Evolutionary conservation across 2,797 vertebrate genomes (phyloP).

Genomic region (Acipenser transmontanus): DNA sequence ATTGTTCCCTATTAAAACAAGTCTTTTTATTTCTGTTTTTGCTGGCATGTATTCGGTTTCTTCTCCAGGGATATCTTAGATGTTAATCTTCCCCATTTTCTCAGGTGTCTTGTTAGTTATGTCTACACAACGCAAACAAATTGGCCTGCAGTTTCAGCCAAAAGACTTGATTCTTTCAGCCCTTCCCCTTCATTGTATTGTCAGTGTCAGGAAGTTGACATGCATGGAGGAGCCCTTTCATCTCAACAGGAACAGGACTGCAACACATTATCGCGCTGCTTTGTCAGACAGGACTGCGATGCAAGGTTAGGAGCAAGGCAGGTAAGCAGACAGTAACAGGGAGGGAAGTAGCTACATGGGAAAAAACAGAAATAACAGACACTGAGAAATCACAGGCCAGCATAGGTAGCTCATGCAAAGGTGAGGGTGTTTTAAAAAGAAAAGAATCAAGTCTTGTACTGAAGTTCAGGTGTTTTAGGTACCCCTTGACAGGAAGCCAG

Average conservation of each 20-base stretch:
- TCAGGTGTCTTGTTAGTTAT: conserved; percentile 5
- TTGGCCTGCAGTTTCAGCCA: conserved; percentile 7
- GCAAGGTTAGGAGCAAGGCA: conserved; percentile 12
- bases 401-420: conserved; percentile 17
- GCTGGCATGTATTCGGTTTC: background rate
- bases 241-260: conserved; percentile 37
- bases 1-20: too few species aligned
- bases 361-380: conserved; percentile 27
- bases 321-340: background rate
- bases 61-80: background rate
- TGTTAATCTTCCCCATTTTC: background rate
- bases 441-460: conserved; percentile 51
- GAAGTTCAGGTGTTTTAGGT: background rate
- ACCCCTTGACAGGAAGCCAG: too few species aligned
- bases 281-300: conserved; percentile 15
- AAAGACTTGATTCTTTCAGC: conserved; percentile 52
- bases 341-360: conserved; percentile 8
- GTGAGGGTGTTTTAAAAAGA: conserved; percentile 17
- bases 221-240: conserved; percentile 33
- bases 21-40: too few species aligned
- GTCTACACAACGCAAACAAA: conserved; percentile 6
- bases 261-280: conserved; percentile 29
- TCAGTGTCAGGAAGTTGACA: conserved; percentile 28
- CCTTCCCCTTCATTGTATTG: conserved; percentile 26
- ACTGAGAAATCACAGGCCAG: conserved; percentile 18